These are phyloP conservation scores for Maniola jurtina DNA, from an alignment of 1,140 invertebrate genomes.

Conservation along the genomic window DNA sequence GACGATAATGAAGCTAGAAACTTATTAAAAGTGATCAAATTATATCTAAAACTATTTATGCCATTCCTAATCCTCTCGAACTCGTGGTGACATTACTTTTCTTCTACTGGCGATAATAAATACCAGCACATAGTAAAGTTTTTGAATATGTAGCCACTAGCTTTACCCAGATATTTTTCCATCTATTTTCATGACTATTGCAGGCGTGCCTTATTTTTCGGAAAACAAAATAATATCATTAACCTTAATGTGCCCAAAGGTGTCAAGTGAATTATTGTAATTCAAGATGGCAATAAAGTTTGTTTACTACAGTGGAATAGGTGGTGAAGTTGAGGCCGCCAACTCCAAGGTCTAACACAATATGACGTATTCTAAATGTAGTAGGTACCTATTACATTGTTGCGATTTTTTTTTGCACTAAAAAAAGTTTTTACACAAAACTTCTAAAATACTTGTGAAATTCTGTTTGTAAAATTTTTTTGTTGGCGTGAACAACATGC, in stretches of 20 bases:
- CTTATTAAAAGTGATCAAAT: no score
- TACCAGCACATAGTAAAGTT: conserved; percentile 33
- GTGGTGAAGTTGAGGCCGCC: no score
- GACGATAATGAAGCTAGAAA: no score
- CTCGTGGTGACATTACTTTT: conserved; percentile 18
- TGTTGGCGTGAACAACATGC: no score
- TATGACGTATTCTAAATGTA: no score
- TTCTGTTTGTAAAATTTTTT: no score
- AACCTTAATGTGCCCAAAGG: neutral
- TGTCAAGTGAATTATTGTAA: neutral
- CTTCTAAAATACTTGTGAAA: no score
- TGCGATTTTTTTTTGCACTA: no score
- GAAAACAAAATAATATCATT: conserved; percentile 5
- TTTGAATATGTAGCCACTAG: conserved; percentile 26
- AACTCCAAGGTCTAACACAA: no score
- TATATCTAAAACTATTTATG: no score
- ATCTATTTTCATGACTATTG: neutral
- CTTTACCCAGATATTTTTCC: conserved; percentile 17
- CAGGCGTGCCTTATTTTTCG: neutral
- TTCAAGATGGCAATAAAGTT: neutral
- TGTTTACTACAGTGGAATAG: neutral
- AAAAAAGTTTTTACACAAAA: no score
- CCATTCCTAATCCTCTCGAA: conserved; percentile 11
- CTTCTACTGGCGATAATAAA: conserved; percentile 36
- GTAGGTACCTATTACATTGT: no score